Conservation (phyloP, 1,140 invertebrate species). For the Periplaneta americana region DNA sequence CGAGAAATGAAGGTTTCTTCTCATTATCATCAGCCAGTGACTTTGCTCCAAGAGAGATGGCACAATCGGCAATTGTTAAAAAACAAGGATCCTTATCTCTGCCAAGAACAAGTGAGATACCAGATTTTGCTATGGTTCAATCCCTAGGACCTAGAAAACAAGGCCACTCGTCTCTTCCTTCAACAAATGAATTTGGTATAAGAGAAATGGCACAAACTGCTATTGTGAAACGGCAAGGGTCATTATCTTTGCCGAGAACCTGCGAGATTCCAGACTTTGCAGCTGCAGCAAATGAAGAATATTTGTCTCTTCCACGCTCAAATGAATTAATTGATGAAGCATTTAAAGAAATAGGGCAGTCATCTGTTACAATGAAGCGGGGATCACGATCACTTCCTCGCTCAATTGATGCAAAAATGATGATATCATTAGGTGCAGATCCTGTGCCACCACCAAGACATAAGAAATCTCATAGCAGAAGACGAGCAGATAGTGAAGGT, state of each 20-base stretch:
- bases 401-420: slow-evolving; percentile 8
- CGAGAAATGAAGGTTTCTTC: neutral
- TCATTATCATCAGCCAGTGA: neutral
- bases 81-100: slow-evolving; percentile 2
- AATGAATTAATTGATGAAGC: slow-evolving; percentile 20
- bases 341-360: slow-evolving; percentile 19
- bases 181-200: slow-evolving; percentile 12
- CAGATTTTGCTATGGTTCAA: neutral
- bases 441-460: slow-evolving; percentile 1
- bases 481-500: slow-evolving; percentile 15
- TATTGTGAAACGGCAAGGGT: slow-evolving; percentile 2
- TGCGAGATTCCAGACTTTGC: slow-evolving; percentile 2
- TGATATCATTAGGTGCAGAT: neutral
- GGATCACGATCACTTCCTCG: slow-evolving; percentile 8
- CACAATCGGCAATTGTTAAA: slow-evolving; percentile 5
- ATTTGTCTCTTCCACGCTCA: slow-evolving; percentile 17
- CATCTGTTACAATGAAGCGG: slow-evolving; percentile 14
- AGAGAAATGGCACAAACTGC: slow-evolving; percentile 7
- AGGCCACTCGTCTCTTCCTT: slow-evolving; percentile 14
- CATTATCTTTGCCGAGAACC: slow-evolving; percentile 1
- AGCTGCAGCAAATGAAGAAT: slow-evolving; percentile 6
- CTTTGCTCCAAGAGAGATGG: neutral
- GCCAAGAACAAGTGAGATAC: neutral
- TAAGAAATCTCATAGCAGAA: neutral
- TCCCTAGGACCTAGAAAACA: neutral